phyloP scores from a whole-genome alignment of 2,113 vertebrate species.

The Ploceus nigricollis region DNA sequence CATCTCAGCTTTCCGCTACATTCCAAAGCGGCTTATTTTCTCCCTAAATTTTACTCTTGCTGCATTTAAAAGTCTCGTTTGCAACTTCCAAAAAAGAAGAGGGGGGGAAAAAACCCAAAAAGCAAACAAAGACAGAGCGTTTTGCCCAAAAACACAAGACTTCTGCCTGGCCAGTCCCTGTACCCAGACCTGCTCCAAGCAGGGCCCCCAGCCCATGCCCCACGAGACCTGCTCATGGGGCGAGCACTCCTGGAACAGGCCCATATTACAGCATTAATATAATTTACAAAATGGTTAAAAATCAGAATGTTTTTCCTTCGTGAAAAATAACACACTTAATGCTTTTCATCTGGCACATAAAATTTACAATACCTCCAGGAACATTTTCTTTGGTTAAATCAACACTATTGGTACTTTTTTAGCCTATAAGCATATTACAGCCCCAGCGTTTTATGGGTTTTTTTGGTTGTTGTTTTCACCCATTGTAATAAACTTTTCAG shows the following conservation, averaged over 20 bases:
- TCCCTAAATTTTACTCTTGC: neutral
- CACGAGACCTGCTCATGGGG: neutral
- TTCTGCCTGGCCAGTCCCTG: neutral
- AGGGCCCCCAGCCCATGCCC: neutral
- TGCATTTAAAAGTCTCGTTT: neutral
- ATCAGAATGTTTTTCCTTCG: constrained; percentile 68
- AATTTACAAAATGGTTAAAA: constrained; percentile 74
- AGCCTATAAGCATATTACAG: constrained; percentile 68
- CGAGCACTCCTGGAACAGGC: neutral
- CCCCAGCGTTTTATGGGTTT: constrained; percentile 63
- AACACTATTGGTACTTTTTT: constrained; percentile 70
- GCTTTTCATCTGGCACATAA: constrained; percentile 79
- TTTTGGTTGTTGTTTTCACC: constrained; percentile 75
- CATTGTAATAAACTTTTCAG: constrained; percentile 73
- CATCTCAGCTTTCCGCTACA: constrained; percentile 32
- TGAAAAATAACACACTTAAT: constrained; percentile 74
- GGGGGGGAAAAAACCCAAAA: fast-evolving
- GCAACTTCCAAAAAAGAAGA: neutral
- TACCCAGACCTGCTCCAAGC: neutral
- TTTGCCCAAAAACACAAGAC: neutral
- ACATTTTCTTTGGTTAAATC: constrained; percentile 74
- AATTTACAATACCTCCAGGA: constrained; percentile 78
- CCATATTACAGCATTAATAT: constrained; percentile 63
- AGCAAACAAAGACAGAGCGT: fast-evolving
- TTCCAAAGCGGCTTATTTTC: constrained; percentile 52